A percentile compares a stretch with the other conserved stretches of the same genome.
phyloP scores from a whole-genome alignment of 2,888 invertebrate genomes.

The Sphecodes monilicornis region DNA sequence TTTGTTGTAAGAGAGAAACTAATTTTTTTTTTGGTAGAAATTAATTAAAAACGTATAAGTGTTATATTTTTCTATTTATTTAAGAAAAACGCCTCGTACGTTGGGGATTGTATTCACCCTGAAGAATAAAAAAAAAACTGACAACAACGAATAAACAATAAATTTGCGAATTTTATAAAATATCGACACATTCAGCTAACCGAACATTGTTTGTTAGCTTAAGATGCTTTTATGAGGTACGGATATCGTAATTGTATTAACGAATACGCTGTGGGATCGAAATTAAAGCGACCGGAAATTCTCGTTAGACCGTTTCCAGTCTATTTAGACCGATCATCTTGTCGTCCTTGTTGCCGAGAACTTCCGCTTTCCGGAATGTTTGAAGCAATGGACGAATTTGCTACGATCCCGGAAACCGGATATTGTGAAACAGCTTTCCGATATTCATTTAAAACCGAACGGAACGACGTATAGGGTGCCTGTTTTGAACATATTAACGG shows the following conservation, averaged over 20 bases:
- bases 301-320: conserved; percentile 54
- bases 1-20: not conserved
- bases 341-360: conserved; percentile 16
- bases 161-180: not conserved
- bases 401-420: conserved; percentile 35
- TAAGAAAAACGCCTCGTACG: not conserved
- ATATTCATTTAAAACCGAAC: conserved; percentile 38
- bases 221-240: conserved; percentile 37
- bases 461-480: not conserved
- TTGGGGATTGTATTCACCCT: not conserved
- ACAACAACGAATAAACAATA: not conserved
- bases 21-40: too few species aligned
- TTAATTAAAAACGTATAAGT: too few species aligned
- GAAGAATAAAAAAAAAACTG: not conserved
- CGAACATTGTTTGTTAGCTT: not conserved
- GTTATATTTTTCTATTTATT: not conserved
- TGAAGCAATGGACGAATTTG: conserved; percentile 15
- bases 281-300: conserved; percentile 68
- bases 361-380: conserved; percentile 44
- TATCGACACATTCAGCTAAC: not conserved
- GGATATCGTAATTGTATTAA: conserved; percentile 75
- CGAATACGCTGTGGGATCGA: conserved; percentile 49
- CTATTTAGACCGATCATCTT: conserved; percentile 57
- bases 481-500: not conserved
- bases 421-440: conserved; percentile 39